Conservation (phyloP, 2,797 vertebrate species). For the Uromys caudimaculatus region DNA sequence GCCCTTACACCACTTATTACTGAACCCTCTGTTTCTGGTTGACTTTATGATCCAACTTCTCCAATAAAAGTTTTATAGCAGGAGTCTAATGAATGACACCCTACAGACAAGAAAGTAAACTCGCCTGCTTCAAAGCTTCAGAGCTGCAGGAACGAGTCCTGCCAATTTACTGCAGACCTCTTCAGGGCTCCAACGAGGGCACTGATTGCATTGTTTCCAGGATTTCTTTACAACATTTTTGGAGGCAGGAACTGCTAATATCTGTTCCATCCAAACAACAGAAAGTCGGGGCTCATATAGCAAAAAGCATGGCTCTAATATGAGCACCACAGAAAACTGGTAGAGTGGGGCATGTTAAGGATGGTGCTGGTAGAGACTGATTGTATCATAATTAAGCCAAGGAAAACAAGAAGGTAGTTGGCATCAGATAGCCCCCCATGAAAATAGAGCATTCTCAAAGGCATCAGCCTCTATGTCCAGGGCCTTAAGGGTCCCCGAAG, state of each 20-base stretch:
- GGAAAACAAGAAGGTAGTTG: background rate
- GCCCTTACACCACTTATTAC: background rate
- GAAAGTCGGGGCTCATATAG: slow-evolving; percentile 3
- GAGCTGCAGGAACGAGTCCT: slow-evolving; percentile 57
- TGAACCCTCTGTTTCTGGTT: slow-evolving; percentile 1
- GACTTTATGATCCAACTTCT: slow-evolving; percentile 34
- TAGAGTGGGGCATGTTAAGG: background rate
- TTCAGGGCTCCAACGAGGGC: background rate
- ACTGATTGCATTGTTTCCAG: background rate
- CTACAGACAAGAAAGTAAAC: slow-evolving; percentile 55
- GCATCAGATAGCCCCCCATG: background rate
- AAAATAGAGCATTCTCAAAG: background rate
- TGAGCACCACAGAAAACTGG: background rate
- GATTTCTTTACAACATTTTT: slow-evolving; percentile 56
- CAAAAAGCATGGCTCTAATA: background rate
- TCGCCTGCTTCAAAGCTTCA: slow-evolving; percentile 37
- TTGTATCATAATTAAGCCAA: background rate
- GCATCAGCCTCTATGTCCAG: too few species aligned
- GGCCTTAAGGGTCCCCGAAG: background rate
- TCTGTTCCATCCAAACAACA: background rate
- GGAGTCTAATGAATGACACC: slow-evolving; percentile 73
- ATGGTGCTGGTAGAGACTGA: background rate
- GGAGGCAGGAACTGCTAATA: slow-evolving; percentile 18
- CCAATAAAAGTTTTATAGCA: slow-evolving; percentile 62
- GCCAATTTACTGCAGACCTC: slow-evolving; percentile 41